Conservation (phyloP, 1,140 invertebrate genomes). For the Acromyrmex heyeri region DNA sequence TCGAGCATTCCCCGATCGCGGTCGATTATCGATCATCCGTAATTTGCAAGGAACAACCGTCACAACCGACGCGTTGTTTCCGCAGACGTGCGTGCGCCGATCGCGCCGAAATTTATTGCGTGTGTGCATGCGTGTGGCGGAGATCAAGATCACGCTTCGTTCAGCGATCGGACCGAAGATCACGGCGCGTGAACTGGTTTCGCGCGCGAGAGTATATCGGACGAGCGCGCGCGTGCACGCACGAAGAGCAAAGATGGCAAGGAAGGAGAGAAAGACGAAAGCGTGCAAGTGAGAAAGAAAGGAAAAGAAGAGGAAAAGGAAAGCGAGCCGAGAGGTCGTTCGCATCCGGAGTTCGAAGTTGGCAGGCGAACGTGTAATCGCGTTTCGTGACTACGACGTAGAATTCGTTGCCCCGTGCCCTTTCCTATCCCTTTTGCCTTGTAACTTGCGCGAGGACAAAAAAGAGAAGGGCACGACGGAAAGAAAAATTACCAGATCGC, state of each 20-base stretch:
- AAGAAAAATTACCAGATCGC: slow-evolving; percentile 58
- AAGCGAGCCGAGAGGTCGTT: slow-evolving; percentile 76
- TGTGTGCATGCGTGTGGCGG: slow-evolving; percentile 63
- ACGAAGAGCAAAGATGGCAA: slow-evolving; percentile 23
- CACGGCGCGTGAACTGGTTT: slow-evolving; percentile 82
- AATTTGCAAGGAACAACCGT: slow-evolving; percentile 12
- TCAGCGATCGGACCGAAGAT: slow-evolving; percentile 73
- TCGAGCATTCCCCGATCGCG: background rate
- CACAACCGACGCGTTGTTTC: slow-evolving; percentile 3
- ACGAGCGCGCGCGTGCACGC: slow-evolving; percentile 21
- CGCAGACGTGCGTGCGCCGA: slow-evolving; percentile 26
- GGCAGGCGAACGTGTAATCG: slow-evolving; percentile 73
- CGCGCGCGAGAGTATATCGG: slow-evolving; percentile 72
- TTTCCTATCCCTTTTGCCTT: background rate
- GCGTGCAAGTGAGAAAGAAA: slow-evolving; percentile 29
- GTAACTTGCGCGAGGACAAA: background rate
- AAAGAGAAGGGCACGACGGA: slow-evolving; percentile 23
- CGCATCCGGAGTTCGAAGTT: slow-evolving; percentile 79
- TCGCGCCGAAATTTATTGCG: slow-evolving; percentile 48
- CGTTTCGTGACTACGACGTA: slow-evolving; percentile 74
- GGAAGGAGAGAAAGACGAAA: background rate
- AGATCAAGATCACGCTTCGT: slow-evolving; percentile 78
- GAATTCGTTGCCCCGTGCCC: slow-evolving; percentile 67
- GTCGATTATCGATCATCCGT: slow-evolving; percentile 8
- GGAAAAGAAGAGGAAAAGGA: slow-evolving; percentile 58